Base-by-base conservation (phyloP, 1,140 invertebrate species). In the Anadara kagoshimensis region DNA sequence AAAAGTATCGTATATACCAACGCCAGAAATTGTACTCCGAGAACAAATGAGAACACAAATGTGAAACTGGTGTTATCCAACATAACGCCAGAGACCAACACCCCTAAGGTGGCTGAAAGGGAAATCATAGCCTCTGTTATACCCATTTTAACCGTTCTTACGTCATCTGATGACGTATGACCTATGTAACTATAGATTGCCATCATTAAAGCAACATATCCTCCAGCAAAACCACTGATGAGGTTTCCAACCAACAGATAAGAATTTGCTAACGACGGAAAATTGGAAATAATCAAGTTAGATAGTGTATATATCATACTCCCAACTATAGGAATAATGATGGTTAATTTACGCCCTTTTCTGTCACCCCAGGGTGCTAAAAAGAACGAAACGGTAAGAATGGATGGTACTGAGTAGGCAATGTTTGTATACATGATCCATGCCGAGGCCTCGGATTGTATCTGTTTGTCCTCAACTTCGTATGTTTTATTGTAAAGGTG, bases 131-230 rank as follows among this genome's bases (percentile, higher is more conserved):
- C 83, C 95, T 97, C 72, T 26, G 95, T 93, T 41, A 96, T 93
- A 18, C 94, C 95, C 75, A 97, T 95, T 68, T 95, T 87, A 16
- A 95, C 90, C 0, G 95, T 97, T 70, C 95, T 92, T 69, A 93
- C 93, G 85, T 94, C 93, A 63, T 94, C 92, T 8, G 93, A 93
- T 0, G 95, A 96, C 11, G 96, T 93, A 84, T 97, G 95, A 0
- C 93, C 94, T 51, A 97, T 94, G 81, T 96, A 97, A 85, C 95
- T 96, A 85, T 96, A 97, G 44, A 95, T 93, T 16, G 94, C 94
- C 93, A 96, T 96, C 75, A 96, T 93, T 92, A 96, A 94, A 20
- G 94, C 95, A 78, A 96, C 94, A 93, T 94, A 95, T 2, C 95
- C 95, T 1, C 94, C 94, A 8, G 94, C 94, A 0, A 97, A 80